These are phyloP conservation scores for Sebastes nivosus DNA, from an alignment of 2,797 vertebrate species.

Conservation along the genomic window DNA sequence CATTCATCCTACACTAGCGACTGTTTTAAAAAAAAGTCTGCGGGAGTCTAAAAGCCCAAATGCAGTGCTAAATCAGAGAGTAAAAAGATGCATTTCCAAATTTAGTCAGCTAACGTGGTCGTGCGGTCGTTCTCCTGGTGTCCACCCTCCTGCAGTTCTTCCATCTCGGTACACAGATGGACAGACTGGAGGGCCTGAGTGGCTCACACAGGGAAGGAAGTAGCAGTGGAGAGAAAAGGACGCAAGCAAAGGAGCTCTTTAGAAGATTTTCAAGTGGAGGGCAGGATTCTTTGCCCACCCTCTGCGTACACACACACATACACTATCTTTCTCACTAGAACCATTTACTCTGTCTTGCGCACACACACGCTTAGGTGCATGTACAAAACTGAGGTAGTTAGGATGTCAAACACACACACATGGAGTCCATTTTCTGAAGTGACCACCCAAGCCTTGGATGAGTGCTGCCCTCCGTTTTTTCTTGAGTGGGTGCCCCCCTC, in stretches of 20 bases:
- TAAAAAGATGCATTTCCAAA: not conserved
- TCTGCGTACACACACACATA: not conserved
- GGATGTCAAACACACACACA: constrained; percentile 17
- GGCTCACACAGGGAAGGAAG: not conserved
- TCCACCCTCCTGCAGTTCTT: constrained; percentile 5
- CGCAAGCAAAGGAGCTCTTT: constrained; percentile 1
- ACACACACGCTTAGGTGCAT: constrained; percentile 2
- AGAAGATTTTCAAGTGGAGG: constrained; percentile 24
- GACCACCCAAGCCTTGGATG: constrained; percentile 64
- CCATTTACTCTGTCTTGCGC: not conserved
- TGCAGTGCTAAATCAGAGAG: not conserved
- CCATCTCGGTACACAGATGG: constrained; percentile 2
- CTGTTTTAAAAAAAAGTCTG: not conserved
- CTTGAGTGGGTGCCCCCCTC: constrained; percentile 64
- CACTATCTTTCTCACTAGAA: not conserved
- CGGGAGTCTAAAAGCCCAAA: not conserved
- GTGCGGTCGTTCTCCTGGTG: not conserved
- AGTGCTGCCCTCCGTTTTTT: constrained; percentile 70
- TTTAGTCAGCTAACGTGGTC: not conserved
- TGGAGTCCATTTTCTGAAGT: constrained; percentile 70
- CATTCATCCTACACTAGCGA: not conserved
- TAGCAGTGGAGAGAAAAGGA: not conserved
- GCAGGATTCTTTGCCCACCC: constrained; percentile 1
- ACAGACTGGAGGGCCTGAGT: not conserved
- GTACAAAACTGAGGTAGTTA: constrained; percentile 26